phyloP scores from a whole-genome alignment of 2,888 invertebrate species.

The Rhaphigaster nebulosa region DNA sequence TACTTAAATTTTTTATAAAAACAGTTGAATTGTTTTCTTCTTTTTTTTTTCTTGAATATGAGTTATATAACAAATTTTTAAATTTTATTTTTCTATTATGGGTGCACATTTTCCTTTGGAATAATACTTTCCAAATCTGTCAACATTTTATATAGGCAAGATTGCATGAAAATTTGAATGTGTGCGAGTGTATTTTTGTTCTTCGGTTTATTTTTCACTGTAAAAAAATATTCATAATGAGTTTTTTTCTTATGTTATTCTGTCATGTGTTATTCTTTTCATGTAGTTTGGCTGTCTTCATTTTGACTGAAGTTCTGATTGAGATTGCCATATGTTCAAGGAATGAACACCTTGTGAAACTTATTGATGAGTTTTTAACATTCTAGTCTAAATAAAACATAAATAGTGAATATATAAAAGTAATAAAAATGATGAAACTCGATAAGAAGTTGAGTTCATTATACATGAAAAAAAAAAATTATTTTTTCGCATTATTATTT shows the following conservation, averaged over 20 bases:
- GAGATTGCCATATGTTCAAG: not conserved
- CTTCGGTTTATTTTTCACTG: not conserved
- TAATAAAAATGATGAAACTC: not conserved
- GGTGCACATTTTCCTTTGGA: not conserved
- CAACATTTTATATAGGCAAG: no score
- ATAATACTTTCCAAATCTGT: not conserved
- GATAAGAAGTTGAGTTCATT: not conserved
- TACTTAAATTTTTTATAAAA: not conserved
- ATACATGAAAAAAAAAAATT: not conserved
- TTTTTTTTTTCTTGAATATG: not conserved
- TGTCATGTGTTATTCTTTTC: not conserved
- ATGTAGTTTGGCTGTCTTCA: not conserved
- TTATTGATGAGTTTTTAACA: not conserved
- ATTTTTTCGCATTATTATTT: not conserved
- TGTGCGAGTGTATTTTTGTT: not conserved
- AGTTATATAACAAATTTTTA: not conserved
- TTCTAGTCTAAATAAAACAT: not conserved
- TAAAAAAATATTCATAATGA: no score
- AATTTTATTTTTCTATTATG: not conserved
- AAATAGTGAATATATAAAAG: not conserved
- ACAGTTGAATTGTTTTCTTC: not conserved
- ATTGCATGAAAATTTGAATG: no score
- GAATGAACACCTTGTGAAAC: not conserved
- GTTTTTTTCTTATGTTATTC: not conserved
- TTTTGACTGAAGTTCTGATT: not conserved